Evolutionary conservation across 2,888 invertebrate species (phyloP).

Genomic region (Chydorus sphaericus): DNA sequence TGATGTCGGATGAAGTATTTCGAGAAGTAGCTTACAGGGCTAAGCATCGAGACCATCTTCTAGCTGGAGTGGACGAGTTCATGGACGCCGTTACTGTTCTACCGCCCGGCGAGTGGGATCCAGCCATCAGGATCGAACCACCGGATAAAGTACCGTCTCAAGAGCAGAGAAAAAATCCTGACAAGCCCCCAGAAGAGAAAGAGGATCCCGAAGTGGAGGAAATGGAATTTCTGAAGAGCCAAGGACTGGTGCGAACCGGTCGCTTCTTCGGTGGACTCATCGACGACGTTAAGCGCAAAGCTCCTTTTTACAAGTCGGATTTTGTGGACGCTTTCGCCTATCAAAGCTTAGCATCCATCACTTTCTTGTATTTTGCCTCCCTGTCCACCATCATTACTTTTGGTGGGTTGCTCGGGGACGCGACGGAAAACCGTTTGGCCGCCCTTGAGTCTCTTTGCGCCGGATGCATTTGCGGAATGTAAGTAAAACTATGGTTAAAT

Average conservation of each 20-base stretch:
- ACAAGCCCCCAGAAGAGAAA: conserved; percentile 12
- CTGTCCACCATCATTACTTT: conserved; percentile 39
- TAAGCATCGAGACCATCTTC: conserved; percentile 24
- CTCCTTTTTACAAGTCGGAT: conserved; percentile 30
- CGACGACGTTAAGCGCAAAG: conserved; percentile 35
- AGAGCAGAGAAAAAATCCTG: conserved; percentile 21
- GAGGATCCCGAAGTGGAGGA: conserved; percentile 14
- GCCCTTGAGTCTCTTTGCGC: conserved; percentile 38
- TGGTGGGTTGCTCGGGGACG: conserved; percentile 36
- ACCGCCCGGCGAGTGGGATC: conserved; percentile 30
- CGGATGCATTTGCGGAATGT: conserved; percentile 29
- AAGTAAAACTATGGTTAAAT: conserved; percentile 12
- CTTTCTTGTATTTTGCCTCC: conserved; percentile 37
- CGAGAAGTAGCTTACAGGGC: conserved; percentile 25
- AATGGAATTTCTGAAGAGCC: conserved; percentile 8
- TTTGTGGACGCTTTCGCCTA: conserved; percentile 31
- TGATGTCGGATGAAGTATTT: conserved; percentile 29
- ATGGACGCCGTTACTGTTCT: conserved; percentile 25
- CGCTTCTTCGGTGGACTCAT: conserved; percentile 36
- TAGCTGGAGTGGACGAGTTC: conserved; percentile 26
- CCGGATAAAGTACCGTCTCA: conserved; percentile 27
- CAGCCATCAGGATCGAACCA: conserved; percentile 32
- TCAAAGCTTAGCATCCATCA: conserved; percentile 34
- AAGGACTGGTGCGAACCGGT: conserved; percentile 20
- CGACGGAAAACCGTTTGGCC: conserved; percentile 37